Conservation (phyloP, 2,113 vertebrate genomes). For the Coryphaenoides rupestris region DNA sequence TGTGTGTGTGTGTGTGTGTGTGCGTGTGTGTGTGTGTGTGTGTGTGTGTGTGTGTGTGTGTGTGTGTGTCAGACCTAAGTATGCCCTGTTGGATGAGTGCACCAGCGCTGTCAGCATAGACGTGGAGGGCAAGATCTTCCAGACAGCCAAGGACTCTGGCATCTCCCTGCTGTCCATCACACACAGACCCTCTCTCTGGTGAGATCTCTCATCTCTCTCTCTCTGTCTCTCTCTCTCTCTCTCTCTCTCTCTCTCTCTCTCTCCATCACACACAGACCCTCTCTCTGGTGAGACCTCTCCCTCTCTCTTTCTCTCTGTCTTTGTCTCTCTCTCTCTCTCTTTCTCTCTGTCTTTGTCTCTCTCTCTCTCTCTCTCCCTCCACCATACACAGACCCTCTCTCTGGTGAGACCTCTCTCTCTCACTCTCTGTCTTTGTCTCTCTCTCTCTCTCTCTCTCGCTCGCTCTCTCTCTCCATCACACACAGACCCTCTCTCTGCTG, state of each 20-base stretch:
- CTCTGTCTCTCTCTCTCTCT: background rate
- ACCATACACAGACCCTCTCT: too few species aligned
- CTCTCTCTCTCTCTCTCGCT: conserved; percentile 63
- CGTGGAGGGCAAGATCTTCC: conserved; percentile 98
- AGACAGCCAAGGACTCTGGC: conserved; percentile 88
- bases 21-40: too few species aligned
- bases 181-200: conserved; percentile 97
- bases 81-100: conserved; percentile 94
- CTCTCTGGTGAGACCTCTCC: too few species aligned
- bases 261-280: background rate
- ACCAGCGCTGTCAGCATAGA: conserved; percentile 98
- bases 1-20: too few species aligned
- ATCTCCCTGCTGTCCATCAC: conserved; percentile 97
- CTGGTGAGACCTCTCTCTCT: background rate
- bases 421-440: background rate
- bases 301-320: conserved; percentile 75
- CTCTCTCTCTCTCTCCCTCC: background rate
- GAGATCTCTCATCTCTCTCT: conserved; percentile 38
- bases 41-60: too few species aligned
- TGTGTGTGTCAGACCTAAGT: conserved; percentile 81
- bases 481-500: too few species aligned
- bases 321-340: conserved; percentile 98
- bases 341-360: conserved; percentile 87
- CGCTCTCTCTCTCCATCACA: conserved; percentile 96
- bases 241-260: background rate